Percentiles rank a stretch among this genome's conserved stretches.
Conservation (phyloP, 2,797 vertebrate species). For the Muraenolepis orangiensis region DNA sequence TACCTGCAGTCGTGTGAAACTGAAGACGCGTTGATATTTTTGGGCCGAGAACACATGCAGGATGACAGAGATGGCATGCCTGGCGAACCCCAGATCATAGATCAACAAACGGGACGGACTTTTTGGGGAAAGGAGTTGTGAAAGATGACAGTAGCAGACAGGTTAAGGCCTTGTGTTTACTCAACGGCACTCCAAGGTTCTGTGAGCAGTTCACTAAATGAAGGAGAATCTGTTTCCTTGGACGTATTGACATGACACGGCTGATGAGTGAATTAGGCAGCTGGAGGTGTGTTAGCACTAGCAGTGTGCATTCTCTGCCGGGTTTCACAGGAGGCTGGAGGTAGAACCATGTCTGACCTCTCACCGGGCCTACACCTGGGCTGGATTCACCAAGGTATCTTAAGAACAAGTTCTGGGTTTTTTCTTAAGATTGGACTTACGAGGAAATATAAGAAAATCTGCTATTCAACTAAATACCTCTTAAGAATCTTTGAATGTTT, state of each 20-base stretch:
- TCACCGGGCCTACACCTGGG: neutral
- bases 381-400: neutral
- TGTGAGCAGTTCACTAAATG: slow-evolving; percentile 12
- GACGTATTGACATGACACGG: neutral
- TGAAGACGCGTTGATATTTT: slow-evolving; percentile 47
- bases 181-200: slow-evolving; percentile 24
- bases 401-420: too few relatives aligned
- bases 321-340: neutral
- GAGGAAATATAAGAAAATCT: too few relatives aligned
- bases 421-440: too few relatives aligned
- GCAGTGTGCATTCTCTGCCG: neutral
- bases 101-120: slow-evolving; percentile 36
- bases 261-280: neutral
- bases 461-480: too few relatives aligned
- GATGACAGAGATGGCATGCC: slow-evolving; percentile 45
- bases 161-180: slow-evolving; percentile 13
- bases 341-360: neutral
- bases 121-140: slow-evolving; percentile 18
- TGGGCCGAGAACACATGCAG: slow-evolving; percentile 45
- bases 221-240: slow-evolving; percentile 15
- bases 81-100: slow-evolving; percentile 40
- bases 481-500: too few relatives aligned
- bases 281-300: neutral
- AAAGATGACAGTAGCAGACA: slow-evolving; percentile 20
- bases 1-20: slow-evolving; percentile 54